Conservation (phyloP, 2,888 invertebrate genomes). For the Himalopsyche tibetana region DNA sequence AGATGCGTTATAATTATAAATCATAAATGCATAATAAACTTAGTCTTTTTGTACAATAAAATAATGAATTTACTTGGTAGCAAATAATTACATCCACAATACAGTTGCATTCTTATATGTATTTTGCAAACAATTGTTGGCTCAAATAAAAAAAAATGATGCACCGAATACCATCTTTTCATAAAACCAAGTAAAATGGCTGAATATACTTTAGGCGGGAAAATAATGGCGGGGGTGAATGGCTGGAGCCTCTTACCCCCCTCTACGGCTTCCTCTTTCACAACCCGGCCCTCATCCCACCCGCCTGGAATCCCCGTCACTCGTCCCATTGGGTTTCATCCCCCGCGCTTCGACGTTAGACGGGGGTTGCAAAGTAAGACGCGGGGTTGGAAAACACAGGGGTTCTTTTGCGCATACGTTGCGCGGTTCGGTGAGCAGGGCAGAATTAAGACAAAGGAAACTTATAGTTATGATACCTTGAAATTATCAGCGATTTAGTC, state of each 20-base stretch:
- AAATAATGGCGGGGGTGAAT: constrained; percentile 35
- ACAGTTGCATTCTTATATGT: too few species aligned
- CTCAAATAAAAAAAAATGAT: too few species aligned
- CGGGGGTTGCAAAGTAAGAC: constrained; percentile 61
- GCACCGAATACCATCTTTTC: background rate
- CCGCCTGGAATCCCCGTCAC: background rate
- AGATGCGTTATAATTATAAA: too few species aligned
- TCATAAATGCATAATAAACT: too few species aligned
- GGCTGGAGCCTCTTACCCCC: constrained; percentile 41
- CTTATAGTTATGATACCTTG: background rate
- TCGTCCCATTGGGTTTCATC: constrained; percentile 15
- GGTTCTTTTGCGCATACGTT: constrained; percentile 63
- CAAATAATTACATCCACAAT: too few species aligned
- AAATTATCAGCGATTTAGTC: too few species aligned
- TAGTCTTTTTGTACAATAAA: too few species aligned
- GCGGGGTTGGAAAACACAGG: constrained; percentile 59
- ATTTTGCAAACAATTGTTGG: too few species aligned
- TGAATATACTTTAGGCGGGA: constrained; percentile 30
- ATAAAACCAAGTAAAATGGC: constrained; percentile 29
- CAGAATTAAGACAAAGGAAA: background rate
- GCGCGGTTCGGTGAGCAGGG: constrained; percentile 50
- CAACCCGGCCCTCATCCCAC: constrained; percentile 39
- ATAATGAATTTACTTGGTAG: too few species aligned
- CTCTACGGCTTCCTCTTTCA: constrained; percentile 17
- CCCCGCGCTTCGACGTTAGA: constrained; percentile 38